Conservation (phyloP, 2,797 vertebrate species). For the Muscicapa comitata region DNA sequence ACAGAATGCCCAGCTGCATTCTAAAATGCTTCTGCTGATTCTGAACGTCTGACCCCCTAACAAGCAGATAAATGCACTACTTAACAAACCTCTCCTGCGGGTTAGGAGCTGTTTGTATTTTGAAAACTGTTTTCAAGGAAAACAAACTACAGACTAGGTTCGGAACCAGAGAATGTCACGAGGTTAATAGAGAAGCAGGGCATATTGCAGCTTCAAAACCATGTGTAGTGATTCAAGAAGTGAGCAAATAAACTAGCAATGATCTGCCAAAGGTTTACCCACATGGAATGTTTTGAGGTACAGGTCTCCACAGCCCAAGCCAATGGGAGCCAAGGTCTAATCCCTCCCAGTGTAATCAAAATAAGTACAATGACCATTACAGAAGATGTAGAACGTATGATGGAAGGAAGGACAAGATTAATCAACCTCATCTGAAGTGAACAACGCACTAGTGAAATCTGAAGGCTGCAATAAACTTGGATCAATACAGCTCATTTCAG, state of each 20-base stretch:
- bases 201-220: neutral
- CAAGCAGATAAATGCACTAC: neutral
- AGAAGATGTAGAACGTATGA: neutral
- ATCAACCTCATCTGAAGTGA: neutral
- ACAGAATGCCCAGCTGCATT: neutral
- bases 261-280: neutral
- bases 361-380: neutral
- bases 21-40: neutral
- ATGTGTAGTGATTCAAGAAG: neutral
- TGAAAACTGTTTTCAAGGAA: neutral
- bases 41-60: rapidly evolving
- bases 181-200: neutral
- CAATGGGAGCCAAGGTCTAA: neutral
- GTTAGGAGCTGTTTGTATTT: neutral
- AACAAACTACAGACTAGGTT: neutral
- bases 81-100: neutral
- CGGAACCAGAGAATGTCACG: neutral
- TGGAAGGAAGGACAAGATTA: neutral
- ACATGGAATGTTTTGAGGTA: neutral
- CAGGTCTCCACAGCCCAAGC: neutral
- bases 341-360: neutral
- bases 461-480: neutral
- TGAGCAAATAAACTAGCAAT: neutral
- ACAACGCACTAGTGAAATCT: neutral
- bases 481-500: neutral